These are phyloP conservation scores for Apodemia hepburni DNA, from an alignment of 2,888 invertebrate species.

Conservation along the genomic window DNA sequence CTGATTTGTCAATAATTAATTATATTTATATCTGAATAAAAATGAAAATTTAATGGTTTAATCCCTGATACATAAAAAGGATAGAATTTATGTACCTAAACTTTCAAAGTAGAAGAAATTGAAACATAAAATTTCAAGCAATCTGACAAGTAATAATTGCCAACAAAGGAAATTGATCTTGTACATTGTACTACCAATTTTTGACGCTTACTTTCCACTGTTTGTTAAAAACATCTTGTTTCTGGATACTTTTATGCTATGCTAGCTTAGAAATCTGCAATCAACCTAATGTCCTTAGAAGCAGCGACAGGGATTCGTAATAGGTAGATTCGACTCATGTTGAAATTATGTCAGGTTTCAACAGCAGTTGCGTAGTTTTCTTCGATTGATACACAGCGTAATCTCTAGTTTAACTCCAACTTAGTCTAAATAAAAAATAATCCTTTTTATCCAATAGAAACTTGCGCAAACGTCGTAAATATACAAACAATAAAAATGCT, in stretches of 20 bases:
- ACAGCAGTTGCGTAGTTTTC: conserved; percentile 60
- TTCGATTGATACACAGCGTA: conserved; percentile 73
- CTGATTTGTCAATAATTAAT: no score
- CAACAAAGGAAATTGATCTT: not conserved
- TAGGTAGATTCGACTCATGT: conserved; percentile 43
- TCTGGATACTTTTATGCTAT: not conserved
- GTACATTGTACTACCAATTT: no score
- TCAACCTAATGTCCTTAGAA: conserved; percentile 31
- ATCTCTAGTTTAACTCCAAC: conserved; percentile 59
- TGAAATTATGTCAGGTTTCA: conserved; percentile 62
- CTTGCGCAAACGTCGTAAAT: not conserved
- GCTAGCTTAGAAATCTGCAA: conserved; percentile 4
- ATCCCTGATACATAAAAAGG: no score
- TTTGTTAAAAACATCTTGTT: not conserved
- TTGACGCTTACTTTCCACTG: no score
- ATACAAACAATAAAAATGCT: not conserved
- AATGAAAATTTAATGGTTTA: no score
- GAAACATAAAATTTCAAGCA: no score
- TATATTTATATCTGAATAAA: no score
- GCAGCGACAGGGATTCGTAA: conserved; percentile 53
- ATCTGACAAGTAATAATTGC: not conserved
- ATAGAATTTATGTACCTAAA: no score
- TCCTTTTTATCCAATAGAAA: conserved; percentile 1
- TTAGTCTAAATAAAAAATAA: conserved; percentile 44
- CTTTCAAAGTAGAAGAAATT: no score